Conservation (phyloP, 2,113 vertebrate species). For the Columbina picui region DNA sequence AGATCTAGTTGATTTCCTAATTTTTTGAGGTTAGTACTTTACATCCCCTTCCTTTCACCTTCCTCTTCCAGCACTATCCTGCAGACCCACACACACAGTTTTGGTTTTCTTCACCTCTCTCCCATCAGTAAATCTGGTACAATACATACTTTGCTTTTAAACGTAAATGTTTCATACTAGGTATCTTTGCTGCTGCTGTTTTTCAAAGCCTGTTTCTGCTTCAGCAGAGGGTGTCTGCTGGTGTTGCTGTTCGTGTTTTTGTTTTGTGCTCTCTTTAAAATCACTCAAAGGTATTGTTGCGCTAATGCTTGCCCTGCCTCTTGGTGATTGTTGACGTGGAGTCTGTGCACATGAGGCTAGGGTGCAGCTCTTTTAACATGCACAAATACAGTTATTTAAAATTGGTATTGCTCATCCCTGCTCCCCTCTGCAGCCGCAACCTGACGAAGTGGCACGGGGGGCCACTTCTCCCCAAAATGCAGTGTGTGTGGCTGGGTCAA, state of each 20-base stretch:
- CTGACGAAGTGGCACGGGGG: rapidly evolving
- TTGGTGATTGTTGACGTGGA: rapidly evolving
- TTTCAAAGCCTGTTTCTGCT: neutral
- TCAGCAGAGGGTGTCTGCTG: neutral
- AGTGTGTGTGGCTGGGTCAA: neutral
- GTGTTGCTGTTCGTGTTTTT: neutral
- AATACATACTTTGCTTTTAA: neutral
- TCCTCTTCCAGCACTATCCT: neutral
- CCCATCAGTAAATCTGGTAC: neutral
- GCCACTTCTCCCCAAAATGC: neutral
- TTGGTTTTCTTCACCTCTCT: neutral
- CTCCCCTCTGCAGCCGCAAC: neutral
- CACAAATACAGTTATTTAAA: neutral
- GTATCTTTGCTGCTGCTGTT: neutral
- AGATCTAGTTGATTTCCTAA: neutral
- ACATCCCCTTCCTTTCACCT: neutral
- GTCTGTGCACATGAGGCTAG: rapidly evolving
- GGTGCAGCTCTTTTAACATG: neutral
- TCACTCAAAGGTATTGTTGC: neutral
- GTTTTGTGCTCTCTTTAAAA: neutral
- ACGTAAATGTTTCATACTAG: neutral
- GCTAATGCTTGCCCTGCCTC: neutral
- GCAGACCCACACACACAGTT: neutral
- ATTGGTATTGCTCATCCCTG: rapidly evolving
- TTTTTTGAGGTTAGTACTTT: rapidly evolving